Conservation (phyloP, 2,113 vertebrate species). For the Cranoglanis bouderius region DNA sequence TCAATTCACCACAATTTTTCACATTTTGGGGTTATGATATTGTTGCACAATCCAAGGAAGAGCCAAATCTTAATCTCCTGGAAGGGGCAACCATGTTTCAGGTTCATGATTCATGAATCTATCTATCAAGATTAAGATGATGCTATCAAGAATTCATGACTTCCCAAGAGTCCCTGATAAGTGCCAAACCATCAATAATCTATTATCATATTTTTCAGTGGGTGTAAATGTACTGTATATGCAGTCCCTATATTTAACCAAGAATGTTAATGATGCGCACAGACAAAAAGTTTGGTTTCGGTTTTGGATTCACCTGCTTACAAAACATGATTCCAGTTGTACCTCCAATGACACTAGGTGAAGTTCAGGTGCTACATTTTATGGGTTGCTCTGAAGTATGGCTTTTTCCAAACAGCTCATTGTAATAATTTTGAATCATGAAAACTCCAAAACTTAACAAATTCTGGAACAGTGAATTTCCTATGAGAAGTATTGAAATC, state of each 20-base stretch:
- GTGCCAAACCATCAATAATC: neutral
- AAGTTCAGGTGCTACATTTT: neutral
- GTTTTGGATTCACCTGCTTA: neutral
- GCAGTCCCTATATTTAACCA: neutral
- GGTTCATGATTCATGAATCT: neutral
- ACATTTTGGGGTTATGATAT: neutral
- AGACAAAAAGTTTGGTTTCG: neutral
- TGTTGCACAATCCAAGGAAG: neutral
- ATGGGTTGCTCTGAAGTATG: neutral
- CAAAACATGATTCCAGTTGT: neutral
- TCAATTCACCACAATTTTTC: neutral
- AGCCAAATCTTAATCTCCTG: neutral
- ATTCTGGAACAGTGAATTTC: neutral
- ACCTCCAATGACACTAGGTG: neutral
- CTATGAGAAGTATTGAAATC: neutral
- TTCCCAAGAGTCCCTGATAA: neutral
- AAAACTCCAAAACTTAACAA: neutral
- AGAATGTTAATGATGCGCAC: neutral
- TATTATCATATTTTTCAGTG: neutral
- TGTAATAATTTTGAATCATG: neutral
- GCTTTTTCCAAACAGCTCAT: neutral
- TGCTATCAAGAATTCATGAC: neutral
- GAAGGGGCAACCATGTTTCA: neutral
- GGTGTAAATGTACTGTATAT: neutral
- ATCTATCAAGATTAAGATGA: neutral